Evolutionary conservation across 2,113 vertebrate genomes (phyloP).

Genomic region (Dipodomys stephensi): DNA sequence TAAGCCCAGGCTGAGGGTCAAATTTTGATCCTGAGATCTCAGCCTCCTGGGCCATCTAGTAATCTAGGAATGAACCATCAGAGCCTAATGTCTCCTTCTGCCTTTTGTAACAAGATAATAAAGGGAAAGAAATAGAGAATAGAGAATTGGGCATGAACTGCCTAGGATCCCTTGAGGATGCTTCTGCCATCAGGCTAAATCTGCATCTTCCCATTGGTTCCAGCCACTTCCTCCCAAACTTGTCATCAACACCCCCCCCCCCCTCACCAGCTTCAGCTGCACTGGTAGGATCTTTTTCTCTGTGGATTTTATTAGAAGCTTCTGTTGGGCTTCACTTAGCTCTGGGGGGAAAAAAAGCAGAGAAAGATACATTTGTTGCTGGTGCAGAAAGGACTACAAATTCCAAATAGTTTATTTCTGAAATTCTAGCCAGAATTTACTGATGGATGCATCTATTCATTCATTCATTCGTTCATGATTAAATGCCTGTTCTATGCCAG

Average conservation of each 20-base stretch:
- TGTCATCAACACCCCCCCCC: background rate
- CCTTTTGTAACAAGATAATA: background rate
- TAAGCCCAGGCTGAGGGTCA: too few species aligned
- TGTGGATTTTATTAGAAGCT: conserved; percentile 81
- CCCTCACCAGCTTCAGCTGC: conserved; percentile 85
- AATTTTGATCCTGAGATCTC: too few species aligned
- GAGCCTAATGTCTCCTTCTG: background rate
- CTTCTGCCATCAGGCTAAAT: background rate
- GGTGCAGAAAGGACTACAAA: background rate
- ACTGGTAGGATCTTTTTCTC: conserved; percentile 77
- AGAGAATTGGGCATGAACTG: background rate
- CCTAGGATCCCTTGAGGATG: background rate
- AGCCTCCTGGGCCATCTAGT: too few species aligned
- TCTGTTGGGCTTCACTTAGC: conserved; percentile 81
- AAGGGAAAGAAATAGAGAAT: background rate
- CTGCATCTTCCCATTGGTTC: background rate
- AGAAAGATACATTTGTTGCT: background rate
- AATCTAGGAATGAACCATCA: too few species aligned
- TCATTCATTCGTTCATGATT: background rate
- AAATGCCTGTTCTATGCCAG: background rate
- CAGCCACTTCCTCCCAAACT: background rate
- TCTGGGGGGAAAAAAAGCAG: conserved; percentile 75
- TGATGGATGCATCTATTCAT: background rate
- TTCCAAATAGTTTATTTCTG: background rate
- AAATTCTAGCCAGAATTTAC: background rate